These are phyloP conservation scores for Wiebesia pumilae DNA, from an alignment of 1,140 invertebrate genomes.

Conservation along the genomic window DNA sequence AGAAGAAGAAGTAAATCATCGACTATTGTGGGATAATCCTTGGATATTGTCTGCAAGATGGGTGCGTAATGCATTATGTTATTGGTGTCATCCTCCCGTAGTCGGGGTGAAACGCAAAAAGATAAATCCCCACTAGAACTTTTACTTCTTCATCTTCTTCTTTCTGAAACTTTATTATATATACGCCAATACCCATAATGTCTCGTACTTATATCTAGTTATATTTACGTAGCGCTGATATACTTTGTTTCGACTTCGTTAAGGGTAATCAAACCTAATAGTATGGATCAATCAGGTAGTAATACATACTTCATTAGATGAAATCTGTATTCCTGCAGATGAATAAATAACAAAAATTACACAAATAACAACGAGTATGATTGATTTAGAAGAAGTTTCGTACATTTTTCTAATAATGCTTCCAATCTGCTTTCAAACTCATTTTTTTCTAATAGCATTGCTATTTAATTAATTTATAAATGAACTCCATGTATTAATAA, in stretches of 20 bases:
- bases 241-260: conserved; percentile 34
- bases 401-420: no score
- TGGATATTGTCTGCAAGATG: conserved; percentile 66
- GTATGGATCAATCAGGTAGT: neutral
- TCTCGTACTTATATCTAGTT: no score
- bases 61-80: conserved; percentile 69
- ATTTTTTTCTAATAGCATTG: no score
- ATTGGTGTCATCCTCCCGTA: conserved; percentile 59
- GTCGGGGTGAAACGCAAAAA: neutral
- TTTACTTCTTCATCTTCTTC: neutral
- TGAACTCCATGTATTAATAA: no score
- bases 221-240: no score
- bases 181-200: neutral
- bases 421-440: no score
- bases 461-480: no score
- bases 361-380: no score
- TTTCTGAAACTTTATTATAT: neutral
- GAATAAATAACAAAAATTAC: no score
- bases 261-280: conserved; percentile 3
- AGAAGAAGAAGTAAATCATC: conserved; percentile 64
- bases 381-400: no score
- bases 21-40: conserved; percentile 70
- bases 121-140: conserved; percentile 1
- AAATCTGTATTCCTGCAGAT: no score
- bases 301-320: no score